Evolutionary conservation across 2,888 invertebrate genomes (phyloP), one percentile per base, ranked within the genome.

Genomic region (Miltochrista miniata): DNA sequence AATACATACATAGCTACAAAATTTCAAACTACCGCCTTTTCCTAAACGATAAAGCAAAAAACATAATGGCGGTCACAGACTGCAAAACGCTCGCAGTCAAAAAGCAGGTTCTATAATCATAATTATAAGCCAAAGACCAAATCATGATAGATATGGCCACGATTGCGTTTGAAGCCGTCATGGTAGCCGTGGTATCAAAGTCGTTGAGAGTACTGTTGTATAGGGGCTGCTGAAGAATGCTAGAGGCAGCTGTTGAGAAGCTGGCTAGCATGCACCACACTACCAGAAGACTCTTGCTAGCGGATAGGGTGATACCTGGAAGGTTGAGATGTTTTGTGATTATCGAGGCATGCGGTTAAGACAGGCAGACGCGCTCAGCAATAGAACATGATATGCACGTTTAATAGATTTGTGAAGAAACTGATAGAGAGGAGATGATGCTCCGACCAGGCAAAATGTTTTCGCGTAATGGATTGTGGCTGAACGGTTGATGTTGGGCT

Each of bases 241-340:
- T 78, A 14, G 84, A 74, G 0, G 88, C 85, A 0, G 87, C 87
- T 0, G 87, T 84, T 0, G 91, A 73, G 59, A 88, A 83, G 49
- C 87, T 86, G 10, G 89, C 84, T 29, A 88, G 75, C 80, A 89
- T 85, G 56, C 90, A 88, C 87, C 88, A 90, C 1, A 90, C 76
- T 0, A 88, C 80, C 0, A 92, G 72, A 41, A 88, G 78, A 60
- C 82, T 87, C 48, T 82, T 81, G 68, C 73, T 82, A 10, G 69
- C 60, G 0, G 89, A 81, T 9, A 86, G 66, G 1, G 88, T 83
- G 41, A 92, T 79, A 29, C 89, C 92, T 92, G 82, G 8, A 76
- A 76, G 9, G 34, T 31, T 10, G 18, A 24, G 2, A 24, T 24
- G 18, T 24, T 24, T 24, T 24, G 2, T 24, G 18, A 24, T 24